Percentiles rank a stretch among this genome's conserved stretches.
Evolutionary conservation across 2,888 invertebrate species (phyloP).

Genomic region (Embidobia sp.): DNA sequence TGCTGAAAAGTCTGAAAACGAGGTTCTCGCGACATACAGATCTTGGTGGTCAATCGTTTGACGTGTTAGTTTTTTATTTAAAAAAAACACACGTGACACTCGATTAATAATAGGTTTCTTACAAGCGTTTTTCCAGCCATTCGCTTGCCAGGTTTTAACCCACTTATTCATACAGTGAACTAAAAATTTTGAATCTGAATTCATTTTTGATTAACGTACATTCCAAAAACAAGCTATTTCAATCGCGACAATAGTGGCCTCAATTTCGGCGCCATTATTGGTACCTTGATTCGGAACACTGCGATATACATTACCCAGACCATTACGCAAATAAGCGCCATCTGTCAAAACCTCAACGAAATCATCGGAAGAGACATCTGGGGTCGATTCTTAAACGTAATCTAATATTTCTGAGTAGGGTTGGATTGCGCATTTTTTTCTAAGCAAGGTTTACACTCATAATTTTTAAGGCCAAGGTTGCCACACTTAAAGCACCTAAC

Average conservation of each 20-base stretch:
- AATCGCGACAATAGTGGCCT: neutral
- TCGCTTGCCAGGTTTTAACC: neutral
- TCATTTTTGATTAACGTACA: neutral
- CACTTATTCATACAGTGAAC: neutral
- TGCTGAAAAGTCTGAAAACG: no score
- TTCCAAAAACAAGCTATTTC: neutral
- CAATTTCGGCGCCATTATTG: conserved; percentile 1
- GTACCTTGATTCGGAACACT: no score
- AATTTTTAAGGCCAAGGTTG: neutral
- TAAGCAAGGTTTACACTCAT: conserved; percentile 1
- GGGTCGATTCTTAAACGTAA: neutral
- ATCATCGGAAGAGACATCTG: no score
- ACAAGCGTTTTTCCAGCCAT: neutral
- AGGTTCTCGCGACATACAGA: no score
- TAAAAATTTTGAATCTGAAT: neutral
- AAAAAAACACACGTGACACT: neutral
- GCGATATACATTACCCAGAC: neutral
- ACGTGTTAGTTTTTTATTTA: no score
- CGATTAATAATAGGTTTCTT: neutral
- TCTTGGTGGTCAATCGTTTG: no score
- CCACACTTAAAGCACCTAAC: no score
- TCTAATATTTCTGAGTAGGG: neutral
- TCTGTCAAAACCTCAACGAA: conserved; percentile 18
- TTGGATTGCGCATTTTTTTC: neutral
- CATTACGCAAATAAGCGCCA: conserved; percentile 8